These are phyloP conservation scores for Patella pellucida DNA, from an alignment of 2,888 invertebrate species.

Conservation along the genomic window DNA sequence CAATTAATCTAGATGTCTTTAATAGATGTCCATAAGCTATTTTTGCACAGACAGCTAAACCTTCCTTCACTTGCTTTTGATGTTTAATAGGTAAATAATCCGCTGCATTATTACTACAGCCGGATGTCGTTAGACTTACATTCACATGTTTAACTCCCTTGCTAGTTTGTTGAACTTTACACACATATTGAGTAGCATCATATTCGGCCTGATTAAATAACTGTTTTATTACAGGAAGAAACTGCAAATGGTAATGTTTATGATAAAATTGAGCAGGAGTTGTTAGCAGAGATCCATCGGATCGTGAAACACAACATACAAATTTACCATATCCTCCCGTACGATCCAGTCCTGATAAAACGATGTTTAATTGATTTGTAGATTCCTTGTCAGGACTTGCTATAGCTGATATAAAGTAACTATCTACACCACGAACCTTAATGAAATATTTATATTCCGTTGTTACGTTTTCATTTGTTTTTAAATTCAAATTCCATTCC, in stretches of 20 bases:
- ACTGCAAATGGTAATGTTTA: neutral
- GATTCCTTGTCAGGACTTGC: neutral
- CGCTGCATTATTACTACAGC: neutral
- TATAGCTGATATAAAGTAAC: neutral
- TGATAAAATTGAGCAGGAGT: neutral
- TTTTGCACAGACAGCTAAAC: slow-evolving; percentile 21
- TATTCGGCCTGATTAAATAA: neutral
- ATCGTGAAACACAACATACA: neutral
- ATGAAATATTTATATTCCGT: neutral
- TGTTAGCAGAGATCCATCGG: neutral
- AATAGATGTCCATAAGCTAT: slow-evolving; percentile 20
- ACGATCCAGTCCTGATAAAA: neutral
- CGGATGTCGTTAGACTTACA: neutral
- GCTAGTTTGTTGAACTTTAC: neutral
- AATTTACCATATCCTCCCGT: neutral
- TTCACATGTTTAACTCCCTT: neutral
- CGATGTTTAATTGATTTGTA: neutral
- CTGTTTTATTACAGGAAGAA: neutral
- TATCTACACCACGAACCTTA: neutral
- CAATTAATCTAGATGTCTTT: slow-evolving; percentile 33
- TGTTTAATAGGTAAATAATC: slow-evolving; percentile 9
- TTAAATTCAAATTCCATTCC: no score
- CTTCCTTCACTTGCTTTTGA: slow-evolving; percentile 1
- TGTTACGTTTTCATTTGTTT: no score
- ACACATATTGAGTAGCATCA: neutral